Base-by-base conservation (phyloP, 2,113 vertebrate species). In the Sorex fumeus region DNA sequence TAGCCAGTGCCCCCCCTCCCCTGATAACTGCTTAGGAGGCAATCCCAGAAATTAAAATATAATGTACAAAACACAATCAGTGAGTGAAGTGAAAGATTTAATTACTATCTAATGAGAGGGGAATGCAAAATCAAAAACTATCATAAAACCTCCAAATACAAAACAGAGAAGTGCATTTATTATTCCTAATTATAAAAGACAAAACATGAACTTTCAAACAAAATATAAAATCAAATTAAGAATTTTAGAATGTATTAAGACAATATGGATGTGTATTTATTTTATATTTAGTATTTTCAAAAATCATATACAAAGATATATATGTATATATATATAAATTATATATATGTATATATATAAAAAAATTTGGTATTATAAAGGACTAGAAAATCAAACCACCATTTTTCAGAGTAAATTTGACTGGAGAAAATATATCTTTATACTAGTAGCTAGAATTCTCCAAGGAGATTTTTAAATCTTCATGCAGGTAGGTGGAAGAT, bases 401-500 rank as follows among this genome's bases (percentile, higher is more conserved):
- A 2, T 76, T 77, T 86, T 81, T 90, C 71, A 81, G 28, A 92
- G 57, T 53, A 78, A 88, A 6, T 50, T 91, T 34, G 4, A 10
- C 66, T n/a, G 23, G 62, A 27, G 90, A 70, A 91, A 80, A 53
- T 36, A 6, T 57, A 69, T 90, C 87, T 77, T 91, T 91, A 79
- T 80, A 53, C 62, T 15, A 45, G 28, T 40, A 79, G n/a, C 66
- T 93, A 69, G 72, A 93, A 75, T 87, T 95, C 34, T 93, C 77
- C 86, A 70, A 95, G 75, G 64, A 64, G 90, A 71, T 75, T 66
- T 66, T 95, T 40, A 74, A 7, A 13, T 87, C 62, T 84, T 93
- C 21, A 0, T 45, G 71, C n/a, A 93, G 72, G 91, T 95, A 81
- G 93, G 95, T 84, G 92, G 92, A 77, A 84, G 85, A 74, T 36